These are phyloP conservation scores for Puma concolor DNA, from an alignment of 2,113 vertebrate genomes.

Conservation along the genomic window DNA sequence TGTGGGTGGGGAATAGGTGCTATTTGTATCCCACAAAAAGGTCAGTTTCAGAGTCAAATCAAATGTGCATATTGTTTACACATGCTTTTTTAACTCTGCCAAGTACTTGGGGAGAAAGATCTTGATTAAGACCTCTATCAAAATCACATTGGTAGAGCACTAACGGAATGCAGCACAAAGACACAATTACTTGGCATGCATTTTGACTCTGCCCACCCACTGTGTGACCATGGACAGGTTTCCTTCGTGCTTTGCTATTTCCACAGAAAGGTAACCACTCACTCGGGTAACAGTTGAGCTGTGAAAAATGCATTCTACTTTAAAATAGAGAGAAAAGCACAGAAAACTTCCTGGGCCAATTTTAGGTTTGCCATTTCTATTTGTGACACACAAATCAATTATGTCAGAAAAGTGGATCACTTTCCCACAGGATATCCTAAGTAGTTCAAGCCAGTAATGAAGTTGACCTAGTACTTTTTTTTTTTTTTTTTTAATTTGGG, in stretches of 20 bases:
- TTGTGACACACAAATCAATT: not conserved
- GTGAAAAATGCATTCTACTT: not conserved
- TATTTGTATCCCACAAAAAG: not conserved
- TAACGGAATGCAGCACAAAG: not conserved
- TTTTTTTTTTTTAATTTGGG: not conserved
- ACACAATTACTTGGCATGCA: not conserved
- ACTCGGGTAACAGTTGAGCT: not conserved
- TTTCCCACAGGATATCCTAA: constrained; percentile 57
- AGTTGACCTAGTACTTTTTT: constrained; percentile 14
- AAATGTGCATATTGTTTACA: not conserved
- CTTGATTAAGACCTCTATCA: not conserved
- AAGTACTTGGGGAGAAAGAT: not conserved
- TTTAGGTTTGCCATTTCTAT: not conserved
- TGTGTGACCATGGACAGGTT: not conserved
- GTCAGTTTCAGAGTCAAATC: constrained; percentile 11
- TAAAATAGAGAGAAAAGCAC: not conserved
- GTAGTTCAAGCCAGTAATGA: constrained; percentile 47
- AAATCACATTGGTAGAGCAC: not conserved
- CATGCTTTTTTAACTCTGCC: not conserved
- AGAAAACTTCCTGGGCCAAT: not conserved
- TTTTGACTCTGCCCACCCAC: not conserved
- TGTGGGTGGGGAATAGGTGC: not conserved
- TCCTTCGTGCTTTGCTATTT: not conserved
- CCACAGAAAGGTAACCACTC: not conserved
- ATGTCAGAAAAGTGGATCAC: constrained; percentile 31